Conservation (phyloP, 2,113 vertebrate species). For the Prionailurus bengalensis region DNA sequence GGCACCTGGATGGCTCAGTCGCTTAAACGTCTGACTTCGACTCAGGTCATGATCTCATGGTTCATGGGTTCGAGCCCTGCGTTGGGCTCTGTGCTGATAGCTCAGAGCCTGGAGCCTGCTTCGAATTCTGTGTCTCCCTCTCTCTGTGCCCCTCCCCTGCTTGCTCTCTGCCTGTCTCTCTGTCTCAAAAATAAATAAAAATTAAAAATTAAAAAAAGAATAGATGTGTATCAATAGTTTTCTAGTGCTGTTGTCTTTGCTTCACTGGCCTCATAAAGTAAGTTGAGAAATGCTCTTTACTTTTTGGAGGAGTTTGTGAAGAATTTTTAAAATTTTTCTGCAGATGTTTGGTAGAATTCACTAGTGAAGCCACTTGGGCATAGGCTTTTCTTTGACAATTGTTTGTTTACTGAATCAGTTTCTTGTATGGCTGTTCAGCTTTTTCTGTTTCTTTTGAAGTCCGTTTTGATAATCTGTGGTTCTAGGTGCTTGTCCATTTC, state of each 20-base stretch:
- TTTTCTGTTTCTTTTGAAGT: neutral
- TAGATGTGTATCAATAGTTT: neutral
- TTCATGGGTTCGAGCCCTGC: too few species aligned
- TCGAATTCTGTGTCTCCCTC: too few species aligned
- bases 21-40: too few species aligned
- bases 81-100: too few species aligned
- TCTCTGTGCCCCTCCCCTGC: too few species aligned
- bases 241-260: neutral
- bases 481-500: neutral
- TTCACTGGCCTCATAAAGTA: neutral
- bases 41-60: too few species aligned
- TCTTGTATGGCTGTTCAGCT: neutral
- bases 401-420: constrained; percentile 12
- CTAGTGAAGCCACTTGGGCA: neutral
- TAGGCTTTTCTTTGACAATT: neutral
- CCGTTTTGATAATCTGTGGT: constrained; percentile 8
- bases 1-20: too few species aligned
- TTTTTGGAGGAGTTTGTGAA: neutral
- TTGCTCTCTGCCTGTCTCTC: too few species aligned
- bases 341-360: constrained; percentile 27
- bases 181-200: too few species aligned
- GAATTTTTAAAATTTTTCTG: constrained; percentile 19
- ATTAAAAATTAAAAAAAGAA: neutral
- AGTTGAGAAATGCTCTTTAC: neutral
- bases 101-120: too few species aligned